These are phyloP conservation scores for Sesia apiformis DNA, from an alignment of 2,888 invertebrate species.

Conservation along the genomic window DNA sequence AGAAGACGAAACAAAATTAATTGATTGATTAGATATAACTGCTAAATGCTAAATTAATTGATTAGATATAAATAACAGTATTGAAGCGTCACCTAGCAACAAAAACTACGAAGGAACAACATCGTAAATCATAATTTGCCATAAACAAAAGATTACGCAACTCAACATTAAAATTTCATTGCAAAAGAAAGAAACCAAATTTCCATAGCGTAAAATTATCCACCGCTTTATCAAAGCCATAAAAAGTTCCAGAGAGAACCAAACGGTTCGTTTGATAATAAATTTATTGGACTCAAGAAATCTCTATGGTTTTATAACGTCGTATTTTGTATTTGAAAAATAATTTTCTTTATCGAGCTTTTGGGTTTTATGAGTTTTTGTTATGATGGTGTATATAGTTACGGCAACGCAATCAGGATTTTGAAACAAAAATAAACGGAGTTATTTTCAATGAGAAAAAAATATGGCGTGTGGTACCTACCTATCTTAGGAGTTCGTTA, in stretches of 20 bases:
- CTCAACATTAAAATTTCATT: background rate
- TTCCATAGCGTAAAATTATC: conserved; percentile 62
- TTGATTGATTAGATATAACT: no score
- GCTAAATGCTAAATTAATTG: no score
- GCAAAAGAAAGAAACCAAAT: conserved; percentile 24
- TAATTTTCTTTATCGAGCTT: conserved; percentile 27
- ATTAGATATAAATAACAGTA: no score
- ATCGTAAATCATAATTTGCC: background rate
- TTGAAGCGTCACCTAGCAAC: no score
- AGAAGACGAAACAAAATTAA: no score
- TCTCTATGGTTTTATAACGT: background rate
- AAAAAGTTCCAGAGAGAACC: conserved; percentile 37
- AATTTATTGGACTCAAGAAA: conserved; percentile 17
- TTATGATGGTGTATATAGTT: conserved; percentile 10
- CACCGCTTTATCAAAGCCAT: conserved; percentile 44
- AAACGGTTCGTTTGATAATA: conserved; percentile 28
- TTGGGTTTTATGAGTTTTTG: conserved; percentile 22
- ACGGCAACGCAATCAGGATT: background rate
- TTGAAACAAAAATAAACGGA: background rate
- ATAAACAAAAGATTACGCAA: background rate
- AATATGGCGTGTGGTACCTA: no score
- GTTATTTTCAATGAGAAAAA: no score
- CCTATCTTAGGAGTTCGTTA: no score
- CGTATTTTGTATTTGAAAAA: conserved; percentile 15
- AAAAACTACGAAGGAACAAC: no score